phyloP scores from a whole-genome alignment of 2,888 invertebrate genomes.

The Agrilus cyanescens region DNA sequence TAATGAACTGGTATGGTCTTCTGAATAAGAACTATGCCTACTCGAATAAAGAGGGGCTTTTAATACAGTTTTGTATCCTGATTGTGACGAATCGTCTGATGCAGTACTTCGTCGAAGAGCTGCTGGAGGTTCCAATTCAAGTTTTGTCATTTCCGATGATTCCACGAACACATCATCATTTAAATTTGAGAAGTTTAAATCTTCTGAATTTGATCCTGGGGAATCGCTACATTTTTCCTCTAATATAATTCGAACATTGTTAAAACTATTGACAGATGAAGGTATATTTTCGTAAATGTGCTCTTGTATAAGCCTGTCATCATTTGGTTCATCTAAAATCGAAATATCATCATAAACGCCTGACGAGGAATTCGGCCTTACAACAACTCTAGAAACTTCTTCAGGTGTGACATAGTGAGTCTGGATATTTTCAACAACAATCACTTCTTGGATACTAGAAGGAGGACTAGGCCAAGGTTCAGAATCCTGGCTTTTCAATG shows the following conservation, averaged over 20 bases:
- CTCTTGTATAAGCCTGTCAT: slow-evolving; percentile 52
- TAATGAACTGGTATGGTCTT: slow-evolving; percentile 58
- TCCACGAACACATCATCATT: slow-evolving; percentile 38
- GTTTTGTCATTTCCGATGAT: slow-evolving; percentile 23
- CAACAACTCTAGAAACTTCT: slow-evolving; percentile 63
- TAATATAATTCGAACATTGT: slow-evolving; percentile 32
- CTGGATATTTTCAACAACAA: slow-evolving; percentile 64
- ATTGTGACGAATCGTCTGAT: slow-evolving; percentile 32
- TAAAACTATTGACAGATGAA: slow-evolving; percentile 28
- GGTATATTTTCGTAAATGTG: slow-evolving; percentile 35
- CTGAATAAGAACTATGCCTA: slow-evolving; percentile 59
- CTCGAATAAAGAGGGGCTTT: slow-evolving; percentile 29
- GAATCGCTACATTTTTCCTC: slow-evolving; percentile 27
- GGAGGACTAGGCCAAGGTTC: slow-evolving; percentile 77
- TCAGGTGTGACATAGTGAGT: slow-evolving; percentile 72
- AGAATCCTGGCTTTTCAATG: slow-evolving; percentile 47
- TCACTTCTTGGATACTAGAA: slow-evolving; percentile 55
- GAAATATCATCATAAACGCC: slow-evolving; percentile 41
- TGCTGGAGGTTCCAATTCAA: slow-evolving; percentile 33
- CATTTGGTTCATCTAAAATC: slow-evolving; percentile 57
- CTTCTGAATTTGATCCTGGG: slow-evolving; percentile 34
- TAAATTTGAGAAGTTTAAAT: slow-evolving; percentile 36
- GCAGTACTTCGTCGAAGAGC: slow-evolving; percentile 32
- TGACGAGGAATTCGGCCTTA: slow-evolving; percentile 55
- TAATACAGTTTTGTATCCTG: slow-evolving; percentile 24